phyloP scores from a whole-genome alignment of 2,888 invertebrate species.

The Heliconius ethilla region DNA sequence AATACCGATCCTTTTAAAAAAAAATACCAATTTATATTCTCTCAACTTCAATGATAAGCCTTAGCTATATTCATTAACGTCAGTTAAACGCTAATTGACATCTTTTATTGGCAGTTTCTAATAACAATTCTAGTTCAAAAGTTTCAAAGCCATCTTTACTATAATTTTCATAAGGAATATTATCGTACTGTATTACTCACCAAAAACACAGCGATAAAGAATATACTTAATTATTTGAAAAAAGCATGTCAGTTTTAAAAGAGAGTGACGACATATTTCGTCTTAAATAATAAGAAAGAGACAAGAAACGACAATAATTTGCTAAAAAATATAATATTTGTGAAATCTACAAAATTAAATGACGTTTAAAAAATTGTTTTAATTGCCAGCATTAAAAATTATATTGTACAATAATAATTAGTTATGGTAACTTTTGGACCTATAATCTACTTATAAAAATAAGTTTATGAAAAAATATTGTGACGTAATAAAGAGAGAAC shows the following conservation, averaged over 20 bases:
- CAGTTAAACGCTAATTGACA: no score
- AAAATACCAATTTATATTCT: neutral
- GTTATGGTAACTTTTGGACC: conserved; percentile 72
- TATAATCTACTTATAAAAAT: conserved; percentile 60
- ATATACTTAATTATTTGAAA: neutral
- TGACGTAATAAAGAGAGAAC: conserved; percentile 48
- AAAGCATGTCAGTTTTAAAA: neutral
- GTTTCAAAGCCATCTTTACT: no score
- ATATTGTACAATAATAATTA: conserved; percentile 62
- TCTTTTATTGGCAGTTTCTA: neutral
- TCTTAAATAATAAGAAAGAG: neutral
- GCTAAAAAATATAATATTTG: conserved; percentile 9
- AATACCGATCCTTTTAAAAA: neutral
- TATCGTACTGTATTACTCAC: neutral
- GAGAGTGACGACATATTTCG: neutral
- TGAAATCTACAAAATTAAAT: neutral
- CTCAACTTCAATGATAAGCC: no score
- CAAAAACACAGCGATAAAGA: conserved; percentile 1
- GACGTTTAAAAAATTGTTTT: neutral
- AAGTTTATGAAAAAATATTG: conserved; percentile 45
- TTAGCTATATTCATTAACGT: neutral
- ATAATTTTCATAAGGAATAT: no score
- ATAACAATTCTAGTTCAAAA: neutral
- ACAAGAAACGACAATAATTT: conserved; percentile 25
- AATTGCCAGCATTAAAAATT: conserved; percentile 19